These are phyloP conservation scores for Acanthisitta chloris DNA, from an alignment of 2,113 vertebrate genomes.

Conservation along the genomic window DNA sequence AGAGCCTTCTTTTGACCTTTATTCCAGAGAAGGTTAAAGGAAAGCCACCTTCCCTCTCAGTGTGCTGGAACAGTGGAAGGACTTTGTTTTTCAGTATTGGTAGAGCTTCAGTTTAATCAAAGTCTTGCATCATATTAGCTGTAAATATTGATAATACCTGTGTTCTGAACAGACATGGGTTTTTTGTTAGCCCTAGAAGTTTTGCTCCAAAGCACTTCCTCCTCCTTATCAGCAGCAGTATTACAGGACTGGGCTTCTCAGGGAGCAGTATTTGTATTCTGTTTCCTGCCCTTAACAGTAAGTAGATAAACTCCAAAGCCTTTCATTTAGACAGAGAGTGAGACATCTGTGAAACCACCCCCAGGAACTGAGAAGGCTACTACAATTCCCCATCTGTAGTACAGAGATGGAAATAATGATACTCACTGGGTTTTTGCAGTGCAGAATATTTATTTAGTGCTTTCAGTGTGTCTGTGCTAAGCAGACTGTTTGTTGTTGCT, in stretches of 20 bases:
- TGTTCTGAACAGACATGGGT: not conserved
- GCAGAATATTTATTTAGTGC: not conserved
- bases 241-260: not conserved
- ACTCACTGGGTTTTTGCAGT: not conserved
- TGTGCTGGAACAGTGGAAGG: not conserved
- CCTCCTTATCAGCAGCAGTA: not conserved
- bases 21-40: not conserved
- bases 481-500: not conserved
- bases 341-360: not conserved
- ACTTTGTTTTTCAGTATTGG: not conserved
- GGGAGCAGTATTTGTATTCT: not conserved
- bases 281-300: not conserved
- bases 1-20: not conserved
- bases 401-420: not conserved
- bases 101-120: not conserved
- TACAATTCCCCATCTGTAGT: not conserved
- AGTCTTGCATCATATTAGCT: not conserved
- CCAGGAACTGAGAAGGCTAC: not conserved
- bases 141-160: accelerated
- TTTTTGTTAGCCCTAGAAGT: not conserved
- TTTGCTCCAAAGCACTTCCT: not conserved
- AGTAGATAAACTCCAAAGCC: not conserved
- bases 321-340: not conserved
- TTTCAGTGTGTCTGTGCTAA: not conserved
- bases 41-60: not conserved